Base-by-base conservation (phyloP, 1,140 invertebrate genomes). In the Pomphorhynchus laevis region DNA sequence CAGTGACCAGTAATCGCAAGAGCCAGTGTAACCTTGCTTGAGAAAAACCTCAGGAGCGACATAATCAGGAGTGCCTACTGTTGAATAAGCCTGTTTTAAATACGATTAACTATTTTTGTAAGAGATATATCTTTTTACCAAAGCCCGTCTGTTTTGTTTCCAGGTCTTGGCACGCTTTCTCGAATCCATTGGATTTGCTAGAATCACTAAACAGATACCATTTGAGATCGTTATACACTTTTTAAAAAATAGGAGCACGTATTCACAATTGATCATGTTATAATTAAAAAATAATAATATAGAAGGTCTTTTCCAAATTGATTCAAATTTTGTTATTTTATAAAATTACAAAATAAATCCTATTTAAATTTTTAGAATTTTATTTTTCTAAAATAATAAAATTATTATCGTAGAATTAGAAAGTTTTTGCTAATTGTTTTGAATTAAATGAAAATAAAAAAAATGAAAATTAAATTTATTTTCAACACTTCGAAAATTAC, bases 1-100 rank as follows among this genome's bases (percentile, higher is more conserved):
- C 33, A 98, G 63, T 38, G 79, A 89, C 89, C 86, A 98, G 74
- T 82, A 98, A 62, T 98, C 89, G 52, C 84, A 93, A 37, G 76
- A 71, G 25, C 74, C 71, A 1, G 73, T 77, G 56, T 98, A 98
- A 39, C 89, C 89, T 20, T 79, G 86, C 61, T 91, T 80, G 48
- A 86, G 67, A 59, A 93, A 67, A 31, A 91, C 80, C 64, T 77
- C 74, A 6, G 86, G 86, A n/a, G 86, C 84, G 51, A 98, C 95
- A 53, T 98, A 98, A 63, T 98, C 86, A 5, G 86, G 86, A 20
- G 89, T 98, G 32, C 89, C 89, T 24, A 98, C 89, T 12, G 86
- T 98, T 45, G 82, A 68, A 51, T 66, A 68, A 12, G 66, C 65
- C 61, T 65, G 45, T 34, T 29, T 29, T 3, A 8, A 50, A 41